Conservation (phyloP, 2,888 invertebrate species). For the Hypena proboscidalis region DNA sequence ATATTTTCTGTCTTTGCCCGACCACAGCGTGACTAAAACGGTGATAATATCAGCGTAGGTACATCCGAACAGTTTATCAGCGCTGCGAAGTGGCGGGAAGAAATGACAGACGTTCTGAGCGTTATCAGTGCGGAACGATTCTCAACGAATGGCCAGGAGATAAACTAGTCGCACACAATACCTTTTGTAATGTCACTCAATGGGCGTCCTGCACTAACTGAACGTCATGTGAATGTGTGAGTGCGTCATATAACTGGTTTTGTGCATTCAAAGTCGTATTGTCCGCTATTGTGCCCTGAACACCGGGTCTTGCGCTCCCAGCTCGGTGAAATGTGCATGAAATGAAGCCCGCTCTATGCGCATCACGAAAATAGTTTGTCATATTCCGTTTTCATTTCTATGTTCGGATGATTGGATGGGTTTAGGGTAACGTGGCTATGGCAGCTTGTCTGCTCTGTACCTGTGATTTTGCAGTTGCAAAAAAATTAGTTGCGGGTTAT, state of each 20-base stretch:
- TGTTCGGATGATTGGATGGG: background rate
- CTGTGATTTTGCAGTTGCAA: no score
- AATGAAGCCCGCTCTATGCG: conserved; percentile 45
- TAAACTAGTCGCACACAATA: conserved; percentile 77
- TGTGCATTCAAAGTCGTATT: conserved; percentile 66
- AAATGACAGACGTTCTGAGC: conserved; percentile 49
- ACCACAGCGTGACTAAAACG: no score
- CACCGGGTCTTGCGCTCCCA: conserved; percentile 58
- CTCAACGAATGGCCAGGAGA: conserved; percentile 66
- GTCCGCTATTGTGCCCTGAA: conserved; percentile 62
- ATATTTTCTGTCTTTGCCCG: no score
- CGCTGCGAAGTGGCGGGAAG: conserved; percentile 35
- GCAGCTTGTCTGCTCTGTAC: no score
- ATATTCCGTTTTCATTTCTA: conserved; percentile 16
- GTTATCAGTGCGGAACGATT: conserved; percentile 78
- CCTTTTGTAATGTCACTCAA: conserved; percentile 76
- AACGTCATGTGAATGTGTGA: conserved; percentile 42
- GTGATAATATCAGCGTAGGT: no score
- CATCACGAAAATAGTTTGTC: conserved; percentile 18
- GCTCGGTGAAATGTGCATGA: conserved; percentile 55
- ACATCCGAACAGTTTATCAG: conserved; percentile 11
- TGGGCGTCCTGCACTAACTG: conserved; percentile 54
- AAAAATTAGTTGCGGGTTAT: no score
- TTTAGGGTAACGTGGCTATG: no score
- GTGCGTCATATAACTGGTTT: conserved; percentile 64